Base-by-base conservation (phyloP, 2,797 vertebrate genomes). In the Eulemur albifrons region DNA sequence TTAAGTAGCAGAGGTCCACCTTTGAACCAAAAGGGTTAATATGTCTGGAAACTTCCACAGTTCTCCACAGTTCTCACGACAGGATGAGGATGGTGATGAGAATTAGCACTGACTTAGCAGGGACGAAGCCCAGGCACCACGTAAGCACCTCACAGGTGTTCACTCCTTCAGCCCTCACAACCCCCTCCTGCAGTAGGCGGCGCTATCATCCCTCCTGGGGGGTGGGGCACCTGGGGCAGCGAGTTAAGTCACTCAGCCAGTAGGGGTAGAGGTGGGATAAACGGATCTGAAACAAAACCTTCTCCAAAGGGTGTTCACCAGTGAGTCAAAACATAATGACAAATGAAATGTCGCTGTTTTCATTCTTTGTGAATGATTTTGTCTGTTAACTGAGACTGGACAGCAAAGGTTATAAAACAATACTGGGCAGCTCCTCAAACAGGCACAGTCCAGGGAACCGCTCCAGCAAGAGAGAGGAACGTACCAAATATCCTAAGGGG, bases 21-120 rank as follows among this genome's bases (percentile, higher is more conserved):
- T 83, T 63, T 94, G 63, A 83, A 89, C 13, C 48, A 45, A 86
- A 72, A 86, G 18, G 35, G 43, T 70, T 45, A 13, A 59, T 76
- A 30, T 7, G 40, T 13, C 17, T 43, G 23, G n/a, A 52, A 45
- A n/a, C 14, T 13, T 25, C 25, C 83, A 73, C 10, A 20, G 27
- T 23, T 38, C 38, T 32, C n/a, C 76, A 61, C 3, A 38, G 43
- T 50, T 61, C 21, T 23, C 57, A 23, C 32, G 11, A 14, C 35
- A 40, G 40, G 40, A 40, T 11, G 9, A 75, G 23, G 45, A 35
- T 14, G 9, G n/a, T 4, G 30, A 20, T 25, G 27, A 73, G 23
- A 40, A 18, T 7, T 11, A 35, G 7, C 30, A 21, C 7, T 30
- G 23, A 18, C 25, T 67, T 21, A 50, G 86, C 3, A 25, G 5